Conservation (phyloP, 2,113 vertebrate genomes). For the Petrocephalus zakoni region DNA sequence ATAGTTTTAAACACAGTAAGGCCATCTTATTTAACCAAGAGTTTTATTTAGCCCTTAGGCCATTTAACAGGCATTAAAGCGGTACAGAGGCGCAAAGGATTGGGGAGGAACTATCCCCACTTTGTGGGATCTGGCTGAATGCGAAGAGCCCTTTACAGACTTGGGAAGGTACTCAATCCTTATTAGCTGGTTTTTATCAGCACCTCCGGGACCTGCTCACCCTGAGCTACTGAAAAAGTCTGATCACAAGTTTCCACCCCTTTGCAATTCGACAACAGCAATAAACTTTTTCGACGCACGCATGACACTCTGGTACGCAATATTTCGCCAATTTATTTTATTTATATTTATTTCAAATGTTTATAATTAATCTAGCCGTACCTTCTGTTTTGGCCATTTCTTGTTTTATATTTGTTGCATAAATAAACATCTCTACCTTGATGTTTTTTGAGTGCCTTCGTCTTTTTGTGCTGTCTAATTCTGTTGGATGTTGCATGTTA, state of each 20-base stretch:
- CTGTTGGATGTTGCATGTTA: background rate
- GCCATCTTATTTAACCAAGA: slow-evolving; percentile 56
- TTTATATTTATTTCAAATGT: background rate
- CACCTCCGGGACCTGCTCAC: background rate
- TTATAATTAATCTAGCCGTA: background rate
- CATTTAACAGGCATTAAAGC: slow-evolving; percentile 33
- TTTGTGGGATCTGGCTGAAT: slow-evolving; percentile 12
- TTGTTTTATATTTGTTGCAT: background rate
- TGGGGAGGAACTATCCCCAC: slow-evolving; percentile 21
- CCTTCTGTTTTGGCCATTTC: background rate
- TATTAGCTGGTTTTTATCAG: background rate
- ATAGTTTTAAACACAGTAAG: slow-evolving; percentile 45
- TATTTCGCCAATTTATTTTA: too few relatives aligned
- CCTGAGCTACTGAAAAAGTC: background rate
- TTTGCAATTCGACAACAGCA: background rate
- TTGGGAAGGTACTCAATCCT: background rate
- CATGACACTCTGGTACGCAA: background rate
- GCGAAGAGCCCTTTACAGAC: background rate
- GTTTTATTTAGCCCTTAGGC: slow-evolving; percentile 35
- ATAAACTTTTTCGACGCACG: background rate
- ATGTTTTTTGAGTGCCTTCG: background rate
- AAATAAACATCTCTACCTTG: background rate
- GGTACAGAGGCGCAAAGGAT: slow-evolving; percentile 29
- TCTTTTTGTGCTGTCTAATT: background rate
- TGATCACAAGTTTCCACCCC: background rate